phyloP scores from a whole-genome alignment of 2,113 vertebrate genomes.

The Gobiocypris rarus region DNA sequence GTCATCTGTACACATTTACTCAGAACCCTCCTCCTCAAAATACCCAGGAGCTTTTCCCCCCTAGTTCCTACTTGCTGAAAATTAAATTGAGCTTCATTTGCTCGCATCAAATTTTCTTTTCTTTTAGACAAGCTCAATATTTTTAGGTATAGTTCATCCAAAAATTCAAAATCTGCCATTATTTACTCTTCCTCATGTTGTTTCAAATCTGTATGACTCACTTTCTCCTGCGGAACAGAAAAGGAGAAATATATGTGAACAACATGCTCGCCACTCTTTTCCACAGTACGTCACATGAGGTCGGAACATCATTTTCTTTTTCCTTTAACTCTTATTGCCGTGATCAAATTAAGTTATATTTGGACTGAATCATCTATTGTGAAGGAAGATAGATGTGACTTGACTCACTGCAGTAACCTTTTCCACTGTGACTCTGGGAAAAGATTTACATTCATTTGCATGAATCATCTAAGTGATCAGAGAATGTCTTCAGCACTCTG shows the following conservation, averaged over 20 bases:
- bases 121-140: not conserved
- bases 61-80: conserved; percentile 25
- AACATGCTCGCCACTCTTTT: not conserved
- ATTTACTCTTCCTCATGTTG: not conserved
- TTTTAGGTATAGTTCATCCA: not conserved
- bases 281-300: not conserved
- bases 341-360: not conserved
- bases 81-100: conserved; percentile 36
- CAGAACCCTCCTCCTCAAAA: conserved; percentile 40
- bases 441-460: not conserved
- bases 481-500: not conserved
- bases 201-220: not conserved
- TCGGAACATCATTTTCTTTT: not conserved
- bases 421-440: not conserved
- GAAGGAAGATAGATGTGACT: not conserved
- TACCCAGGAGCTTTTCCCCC: conserved; percentile 21
- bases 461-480: not conserved
- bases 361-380: not conserved
- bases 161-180: not conserved
- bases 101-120: not conserved
- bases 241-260: not conserved
- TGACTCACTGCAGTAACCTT: not conserved
- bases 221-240: not conserved
- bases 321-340: not conserved
- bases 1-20: conserved; percentile 52